Conservation (phyloP, 1,140 invertebrate genomes). For the Apis cerana region DNA sequence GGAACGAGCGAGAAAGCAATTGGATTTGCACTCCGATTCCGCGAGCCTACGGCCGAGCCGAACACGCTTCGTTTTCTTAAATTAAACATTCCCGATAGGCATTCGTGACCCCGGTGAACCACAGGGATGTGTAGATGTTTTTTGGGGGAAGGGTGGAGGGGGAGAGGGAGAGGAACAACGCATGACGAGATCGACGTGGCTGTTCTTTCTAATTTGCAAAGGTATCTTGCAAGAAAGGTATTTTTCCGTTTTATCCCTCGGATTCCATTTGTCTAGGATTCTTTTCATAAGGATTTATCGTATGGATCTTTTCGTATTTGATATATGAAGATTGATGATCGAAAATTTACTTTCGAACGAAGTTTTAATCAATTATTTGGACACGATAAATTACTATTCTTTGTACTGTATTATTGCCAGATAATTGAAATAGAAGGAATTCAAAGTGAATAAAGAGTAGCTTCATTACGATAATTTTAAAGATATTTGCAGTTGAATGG, state of each 20-base stretch:
- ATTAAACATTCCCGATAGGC: conserved; percentile 28
- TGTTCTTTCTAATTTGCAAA: too few relatives aligned
- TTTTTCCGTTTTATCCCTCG: too few relatives aligned
- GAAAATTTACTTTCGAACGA: too few relatives aligned
- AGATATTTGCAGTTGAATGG: not conserved
- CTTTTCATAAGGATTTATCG: too few relatives aligned
- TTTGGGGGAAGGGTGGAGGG: too few relatives aligned
- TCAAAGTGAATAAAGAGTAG: not conserved
- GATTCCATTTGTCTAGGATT: not conserved
- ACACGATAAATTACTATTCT: not conserved
- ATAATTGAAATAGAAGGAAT: not conserved
- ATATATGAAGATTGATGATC: too few relatives aligned
- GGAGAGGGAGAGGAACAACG: too few relatives aligned
- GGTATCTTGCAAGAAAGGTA: not conserved
- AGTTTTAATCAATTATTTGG: too few relatives aligned
- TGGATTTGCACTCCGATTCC: conserved; percentile 66
- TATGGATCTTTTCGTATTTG: too few relatives aligned
- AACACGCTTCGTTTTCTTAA: conserved; percentile 26
- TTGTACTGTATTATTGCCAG: not conserved
- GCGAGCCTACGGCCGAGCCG: conserved; percentile 26
- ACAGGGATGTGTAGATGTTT: too few relatives aligned
- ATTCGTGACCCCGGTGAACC: not conserved
- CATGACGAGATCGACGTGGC: not conserved
- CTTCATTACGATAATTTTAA: not conserved
- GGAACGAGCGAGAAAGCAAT: conserved; percentile 66